A percentile compares a stretch with the other conserved stretches of the same genome.
Conservation (phyloP, 2,888 invertebrate species). For the Archips crataeganus region DNA sequence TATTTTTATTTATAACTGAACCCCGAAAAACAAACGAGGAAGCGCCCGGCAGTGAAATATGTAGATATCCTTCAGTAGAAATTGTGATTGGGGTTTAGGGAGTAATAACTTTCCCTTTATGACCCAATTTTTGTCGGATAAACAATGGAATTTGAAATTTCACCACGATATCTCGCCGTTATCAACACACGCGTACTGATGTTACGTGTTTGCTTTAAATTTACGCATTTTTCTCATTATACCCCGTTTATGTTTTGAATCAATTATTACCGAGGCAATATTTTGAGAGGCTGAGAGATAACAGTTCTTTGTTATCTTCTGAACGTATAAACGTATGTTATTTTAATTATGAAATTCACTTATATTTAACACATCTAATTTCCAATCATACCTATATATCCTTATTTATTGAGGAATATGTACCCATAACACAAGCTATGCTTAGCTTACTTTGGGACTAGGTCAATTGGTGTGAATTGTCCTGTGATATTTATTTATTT, state of each 20-base stretch:
- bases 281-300: conserved; percentile 20
- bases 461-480: no score
- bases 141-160: conserved; percentile 79
- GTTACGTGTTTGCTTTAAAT: conserved; percentile 45
- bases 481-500: no score
- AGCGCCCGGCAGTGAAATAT: conserved; percentile 66
- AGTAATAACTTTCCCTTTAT: conserved; percentile 78
- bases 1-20: conserved; percentile 3
- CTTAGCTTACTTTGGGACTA: no score
- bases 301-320: conserved; percentile 1
- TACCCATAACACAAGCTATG: no score
- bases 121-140: conserved; percentile 79
- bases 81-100: conserved; percentile 81
- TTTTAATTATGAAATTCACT: not conserved
- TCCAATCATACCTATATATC: no score
- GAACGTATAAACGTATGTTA: not conserved
- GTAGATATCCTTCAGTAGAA: conserved; percentile 72
- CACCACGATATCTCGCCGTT: conserved; percentile 61
- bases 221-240: conserved; percentile 39
- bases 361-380: no score
- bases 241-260: conserved; percentile 32
- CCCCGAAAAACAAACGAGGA: conserved; percentile 42
- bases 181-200: conserved; percentile 51
- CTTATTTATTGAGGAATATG: no score
- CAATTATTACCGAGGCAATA: conserved; percentile 42